phyloP scores from a whole-genome alignment of 2,888 invertebrate genomes.

The Ametastegia equiseti region DNA sequence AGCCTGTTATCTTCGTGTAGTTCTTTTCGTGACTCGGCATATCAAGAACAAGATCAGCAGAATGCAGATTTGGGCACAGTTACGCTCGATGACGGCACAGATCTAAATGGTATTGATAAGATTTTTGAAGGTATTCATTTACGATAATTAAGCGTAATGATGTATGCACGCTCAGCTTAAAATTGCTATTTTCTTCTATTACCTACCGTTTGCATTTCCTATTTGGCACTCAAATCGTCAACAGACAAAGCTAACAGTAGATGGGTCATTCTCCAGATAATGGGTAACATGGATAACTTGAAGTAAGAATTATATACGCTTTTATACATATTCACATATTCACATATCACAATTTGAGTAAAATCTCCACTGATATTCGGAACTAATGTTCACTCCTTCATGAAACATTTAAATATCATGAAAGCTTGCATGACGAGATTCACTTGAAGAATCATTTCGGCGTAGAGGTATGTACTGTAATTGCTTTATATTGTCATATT shows the following conservation, averaged over 20 bases:
- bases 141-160: constrained; percentile 76
- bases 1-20: constrained; percentile 90
- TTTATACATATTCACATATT: neutral
- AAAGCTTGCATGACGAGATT: constrained; percentile 28
- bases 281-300: constrained; percentile 31
- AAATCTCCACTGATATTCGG: neutral
- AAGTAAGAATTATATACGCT: constrained; percentile 2
- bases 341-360: neutral
- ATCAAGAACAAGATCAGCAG: constrained; percentile 82
- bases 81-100: constrained; percentile 78
- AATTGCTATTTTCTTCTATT: constrained; percentile 54
- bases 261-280: constrained; percentile 68
- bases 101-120: constrained; percentile 79
- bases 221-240: constrained; percentile 56
- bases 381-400: neutral
- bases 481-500: constrained; percentile 9
- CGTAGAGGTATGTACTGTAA: constrained; percentile 29
- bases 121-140: constrained; percentile 77
- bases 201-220: constrained; percentile 54
- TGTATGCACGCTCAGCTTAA: constrained; percentile 64
- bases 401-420: constrained; percentile 9
- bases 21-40: constrained; percentile 91
- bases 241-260: constrained; percentile 53
- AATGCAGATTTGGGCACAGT: constrained; percentile 76
- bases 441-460: constrained; percentile 15